Evolutionary conservation across 2,888 invertebrate genomes (phyloP), one percentile per base, ranked within the genome.

Genomic region (Scaptomyza cyrtandrae): DNA sequence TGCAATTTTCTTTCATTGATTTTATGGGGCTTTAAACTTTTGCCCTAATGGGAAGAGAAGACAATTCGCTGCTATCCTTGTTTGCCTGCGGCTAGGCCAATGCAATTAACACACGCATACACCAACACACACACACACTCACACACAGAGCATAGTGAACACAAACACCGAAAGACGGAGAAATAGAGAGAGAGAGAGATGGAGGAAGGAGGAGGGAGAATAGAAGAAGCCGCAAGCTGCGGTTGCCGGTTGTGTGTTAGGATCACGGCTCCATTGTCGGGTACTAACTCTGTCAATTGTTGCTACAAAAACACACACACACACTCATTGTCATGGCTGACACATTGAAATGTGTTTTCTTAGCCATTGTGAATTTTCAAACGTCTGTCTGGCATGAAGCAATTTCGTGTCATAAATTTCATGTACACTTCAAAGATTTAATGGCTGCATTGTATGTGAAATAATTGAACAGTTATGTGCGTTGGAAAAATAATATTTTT

Each of bases 81-180:
- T 54, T 33, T 43, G 31, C 24, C 33, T 33, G 52, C 27, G 31
- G 52, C 43, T 31, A 46, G 64, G 53, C 53, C 70, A 71, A 69
- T 68, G 80, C 72, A 87, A 78, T 86, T 86, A 84, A 75, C 78
- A 66, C 59, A 41, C 60, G n/a, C 54, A 29, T 14, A 50, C 54
- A 24, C n/a, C 24, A 33, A 33, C 35, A 10, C 19, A 50, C 54
- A 24, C n/a, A 31, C 41, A 33, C 35, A 10, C 4, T 13, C 50
- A 16, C 4, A 24, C 37, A 50, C 31, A 39, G 5, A n/a, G 48
- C 31, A 11, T 3, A 13, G 11, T 6, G 13, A 33, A 49, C 6
- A 13, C n/a, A 19, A 10, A 16, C 19, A 52, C 6, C 14, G 6
- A 14, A 35, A 11, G 24, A 6, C 2, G 14, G 3, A 14, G 14